Percentiles rank a stretch among this genome's conserved stretches.
phyloP scores from a whole-genome alignment of 2,888 invertebrate genomes.

The Thymelicus lineola region DNA sequence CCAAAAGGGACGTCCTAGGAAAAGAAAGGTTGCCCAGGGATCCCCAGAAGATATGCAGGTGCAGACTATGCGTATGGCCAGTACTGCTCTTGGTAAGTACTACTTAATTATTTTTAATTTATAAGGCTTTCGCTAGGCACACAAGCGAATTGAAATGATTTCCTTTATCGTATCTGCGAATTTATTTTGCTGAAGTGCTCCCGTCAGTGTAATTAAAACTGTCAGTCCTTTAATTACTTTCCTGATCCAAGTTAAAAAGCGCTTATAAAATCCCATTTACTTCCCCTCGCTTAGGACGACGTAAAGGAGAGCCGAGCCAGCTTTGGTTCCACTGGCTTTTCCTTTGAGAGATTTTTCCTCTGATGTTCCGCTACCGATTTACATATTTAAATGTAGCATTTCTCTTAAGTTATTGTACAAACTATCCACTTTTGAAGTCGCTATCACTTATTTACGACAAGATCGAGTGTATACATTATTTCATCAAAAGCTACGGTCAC shows the following conservation, averaged over 20 bases:
- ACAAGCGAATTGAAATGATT: constrained; percentile 29
- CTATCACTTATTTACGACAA: constrained; percentile 4
- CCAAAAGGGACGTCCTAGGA: constrained; percentile 92
- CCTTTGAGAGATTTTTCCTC: constrained; percentile 42
- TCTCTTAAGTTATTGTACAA: constrained; percentile 25
- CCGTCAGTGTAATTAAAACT: constrained; percentile 47
- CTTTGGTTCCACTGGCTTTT: constrained; percentile 36
- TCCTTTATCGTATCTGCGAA: constrained; percentile 50
- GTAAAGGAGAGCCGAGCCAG: constrained; percentile 40
- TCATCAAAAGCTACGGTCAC: constrained; percentile 59
- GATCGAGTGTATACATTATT: constrained; percentile 51
- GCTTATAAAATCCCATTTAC: constrained; percentile 45
- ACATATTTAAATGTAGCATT: constrained; percentile 36
- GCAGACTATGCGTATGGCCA: constrained; percentile 88
- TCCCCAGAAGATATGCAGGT: constrained; percentile 87
- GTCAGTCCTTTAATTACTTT: constrained; percentile 47
- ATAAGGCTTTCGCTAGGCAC: constrained; percentile 15
- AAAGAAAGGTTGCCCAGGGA: constrained; percentile 88
- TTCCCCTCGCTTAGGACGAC: constrained; percentile 41
- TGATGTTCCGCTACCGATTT: constrained; percentile 39
- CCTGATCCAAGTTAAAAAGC: constrained; percentile 43
- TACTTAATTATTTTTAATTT: not conserved
- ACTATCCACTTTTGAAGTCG: constrained; percentile 21
- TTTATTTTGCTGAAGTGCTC: constrained; percentile 43
- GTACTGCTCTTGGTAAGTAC: constrained; percentile 87